Percentiles rank a stretch among this genome's conserved stretches.
phyloP scores from a whole-genome alignment of 2,113 vertebrate species.

The Psammodynastes pulverulentus region DNA sequence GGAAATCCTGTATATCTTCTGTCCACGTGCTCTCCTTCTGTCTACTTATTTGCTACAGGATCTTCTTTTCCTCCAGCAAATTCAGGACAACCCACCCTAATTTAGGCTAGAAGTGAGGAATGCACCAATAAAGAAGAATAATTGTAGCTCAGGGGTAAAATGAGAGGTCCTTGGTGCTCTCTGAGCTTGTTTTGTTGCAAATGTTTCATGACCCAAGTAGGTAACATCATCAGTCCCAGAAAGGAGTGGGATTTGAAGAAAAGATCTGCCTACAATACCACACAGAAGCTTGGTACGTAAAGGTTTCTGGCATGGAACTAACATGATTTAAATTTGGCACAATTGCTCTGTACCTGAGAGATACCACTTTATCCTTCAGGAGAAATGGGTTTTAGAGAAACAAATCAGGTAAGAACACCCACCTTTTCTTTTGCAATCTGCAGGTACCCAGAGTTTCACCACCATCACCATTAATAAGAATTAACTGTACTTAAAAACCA shows the following conservation, averaged over 20 bases:
- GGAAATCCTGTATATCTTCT: not conserved
- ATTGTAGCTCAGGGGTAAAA: no score
- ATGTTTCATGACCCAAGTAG: no score
- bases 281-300: not conserved
- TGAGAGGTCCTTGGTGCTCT: no score
- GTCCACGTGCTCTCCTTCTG: no score
- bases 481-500: not conserved
- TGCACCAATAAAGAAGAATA: no score
- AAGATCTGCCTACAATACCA: not conserved
- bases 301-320: not conserved
- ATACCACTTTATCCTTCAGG: not conserved
- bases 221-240: no score
- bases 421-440: not conserved
- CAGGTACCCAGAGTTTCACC: not conserved
- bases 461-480: not conserved
- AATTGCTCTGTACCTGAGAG: not conserved
- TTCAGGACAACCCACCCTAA: not conserved
- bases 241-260: not conserved
- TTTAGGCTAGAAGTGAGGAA: not conserved
- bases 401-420: no score
- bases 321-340: not conserved
- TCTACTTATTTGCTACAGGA: not conserved
- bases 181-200: no score
- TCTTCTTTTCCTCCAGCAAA: not conserved
- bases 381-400: not conserved